Base-by-base conservation (phyloP, 2,113 vertebrate genomes). In the Gnathonemus echidnorhynchus region DNA sequence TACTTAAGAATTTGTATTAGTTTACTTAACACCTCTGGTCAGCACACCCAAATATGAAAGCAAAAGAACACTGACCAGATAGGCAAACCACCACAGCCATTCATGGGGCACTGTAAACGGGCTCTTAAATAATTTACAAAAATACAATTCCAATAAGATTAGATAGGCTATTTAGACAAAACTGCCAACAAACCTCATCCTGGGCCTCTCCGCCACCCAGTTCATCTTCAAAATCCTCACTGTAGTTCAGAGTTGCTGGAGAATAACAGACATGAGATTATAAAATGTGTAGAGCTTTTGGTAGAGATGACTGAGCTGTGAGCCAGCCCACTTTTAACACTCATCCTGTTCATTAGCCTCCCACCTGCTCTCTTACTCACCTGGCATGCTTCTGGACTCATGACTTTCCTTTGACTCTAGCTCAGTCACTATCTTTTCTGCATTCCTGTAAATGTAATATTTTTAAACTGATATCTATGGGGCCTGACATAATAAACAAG, bases 221-320 rank as follows among this genome's bases (percentile, higher is more conserved):
- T 19, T 96, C 96, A 87, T 97, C 96, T 93, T 99, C 97, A 97
- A 98, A 99, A 93, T 98, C 97, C 52, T 98, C 97, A 92, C 97
- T 99, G 92, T 98, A 97, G 90, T 95, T 94, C 88, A 93, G 97
- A 94, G 93, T 96, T 92, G 49, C 93, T 91, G 92, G 10, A 5
- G n/a, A 19, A 58, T 77, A 6, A 90, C 58, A 85, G 10, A 90
- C 15, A 49, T 86, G 89, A 31, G 66, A 84, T 1, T 11, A 53
- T 21, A n/a, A 83, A 70, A 45, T 27, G 31, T 24, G 15, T 15
- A 77, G 56, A 8, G 70, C 31, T 77, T 77, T 39, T 74, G 19
- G 35, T 13, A n/a, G 3, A 58, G 31, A 17, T 11, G 66, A 88
- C 39, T 6, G 58, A 62, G 52, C n/a, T n/a, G 19, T 66, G 11